Conservation (phyloP, 2,888 invertebrate genomes). For the Phasia obesa region DNA sequence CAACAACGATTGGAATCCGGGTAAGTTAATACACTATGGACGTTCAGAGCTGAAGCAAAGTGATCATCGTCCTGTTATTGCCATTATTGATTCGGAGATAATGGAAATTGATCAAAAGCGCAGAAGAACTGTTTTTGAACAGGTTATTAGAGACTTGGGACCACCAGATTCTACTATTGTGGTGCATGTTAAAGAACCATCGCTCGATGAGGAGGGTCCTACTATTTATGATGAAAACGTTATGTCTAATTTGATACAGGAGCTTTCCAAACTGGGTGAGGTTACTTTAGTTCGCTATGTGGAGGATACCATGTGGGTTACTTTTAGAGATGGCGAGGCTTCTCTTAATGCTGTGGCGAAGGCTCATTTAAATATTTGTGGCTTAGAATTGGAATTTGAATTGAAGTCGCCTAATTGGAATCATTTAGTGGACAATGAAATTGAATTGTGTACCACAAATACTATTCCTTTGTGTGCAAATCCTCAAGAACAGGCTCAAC, state of each 20-base stretch:
- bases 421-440: conserved; percentile 90
- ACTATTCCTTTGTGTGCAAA: conserved; percentile 88
- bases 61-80: conserved; percentile 98
- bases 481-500: conserved; percentile 78
- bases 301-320: conserved; percentile 94
- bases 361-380: conserved; percentile 85
- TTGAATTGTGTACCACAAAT: conserved; percentile 92
- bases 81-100: conserved; percentile 94
- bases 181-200: conserved; percentile 85
- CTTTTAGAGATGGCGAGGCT: conserved; percentile 94
- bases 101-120: conserved; percentile 90
- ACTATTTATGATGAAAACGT: conserved; percentile 91
- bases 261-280: conserved; percentile 92
- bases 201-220: conserved; percentile 83
- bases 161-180: conserved; percentile 98
- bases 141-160: conserved; percentile 93
- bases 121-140: conserved; percentile 90
- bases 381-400: conserved; percentile 87
- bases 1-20: conserved; percentile 87
- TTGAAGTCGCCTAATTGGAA: conserved; percentile 94
- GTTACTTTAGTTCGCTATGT: conserved; percentile 95
- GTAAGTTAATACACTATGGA: conserved; percentile 93
- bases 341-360: conserved; percentile 89
- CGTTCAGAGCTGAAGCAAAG: conserved; percentile 96
- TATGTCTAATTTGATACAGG: conserved; percentile 90